Base-by-base conservation (phyloP, 2,797 vertebrate genomes). In the Simalia tracyae region DNA sequence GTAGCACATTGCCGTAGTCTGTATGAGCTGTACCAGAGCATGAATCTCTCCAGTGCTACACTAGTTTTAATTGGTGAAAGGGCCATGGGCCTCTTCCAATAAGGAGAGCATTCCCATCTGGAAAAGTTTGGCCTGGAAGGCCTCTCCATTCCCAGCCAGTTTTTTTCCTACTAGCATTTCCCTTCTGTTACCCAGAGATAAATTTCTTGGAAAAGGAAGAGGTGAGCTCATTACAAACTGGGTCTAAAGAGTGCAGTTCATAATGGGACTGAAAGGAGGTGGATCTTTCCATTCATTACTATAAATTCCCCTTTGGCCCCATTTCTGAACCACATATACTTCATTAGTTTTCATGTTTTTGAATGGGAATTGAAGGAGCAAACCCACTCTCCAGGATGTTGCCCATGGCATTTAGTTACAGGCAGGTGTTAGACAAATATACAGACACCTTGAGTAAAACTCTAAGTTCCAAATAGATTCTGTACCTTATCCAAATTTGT, bases 401-500 rank as follows among this genome's bases (percentile, higher is more conserved):
- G 64, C 22, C 50, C 28, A 54, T 91, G 72, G 2, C 3, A 6
- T 54, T 84, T 89, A 7, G 9, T n/a, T 57, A 72, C 28, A 88
- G 7, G 19, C 68, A 31, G 19, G 2, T 61, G 84, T 28, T n/a
- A 88, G 61, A 81, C 26, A 88, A 68, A 54, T 46, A 68, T 88
- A 56, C 60, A 24, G 28, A 15, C 26, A 88, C 24, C 60, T 36
- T 76, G 3, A 64, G 3, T 15, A 24, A 54, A 92, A 63, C 54
- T 50, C 9, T 31, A 28, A 14, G 56, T 84, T 92, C 68, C 63
- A 72, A 60, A 31, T 86, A 90, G 64, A 1, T 76, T 94, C 5
- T 8, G 4, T 72, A 66, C 1, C 28, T 88, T 95, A 86, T 94
- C 93, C 90, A 94, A 93, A 89, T 89, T 89, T 93, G 91, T 94